phyloP scores from a whole-genome alignment of 1,140 invertebrate genomes.

The Drosophila ambigua region DNA sequence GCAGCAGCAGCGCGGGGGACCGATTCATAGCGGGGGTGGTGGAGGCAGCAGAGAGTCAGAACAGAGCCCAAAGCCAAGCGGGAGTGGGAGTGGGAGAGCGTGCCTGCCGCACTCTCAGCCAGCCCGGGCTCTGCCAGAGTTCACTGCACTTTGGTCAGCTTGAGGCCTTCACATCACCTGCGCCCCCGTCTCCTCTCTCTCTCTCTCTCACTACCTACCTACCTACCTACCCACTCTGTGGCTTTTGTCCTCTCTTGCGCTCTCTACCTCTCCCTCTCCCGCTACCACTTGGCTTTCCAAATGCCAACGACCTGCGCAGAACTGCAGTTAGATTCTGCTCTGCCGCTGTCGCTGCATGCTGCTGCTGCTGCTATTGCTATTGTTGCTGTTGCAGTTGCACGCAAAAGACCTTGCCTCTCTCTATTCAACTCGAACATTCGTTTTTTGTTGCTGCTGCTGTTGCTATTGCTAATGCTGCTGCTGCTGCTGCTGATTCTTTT shows the following conservation, averaged over 20 bases:
- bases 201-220: background rate
- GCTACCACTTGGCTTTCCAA: conserved; percentile 28
- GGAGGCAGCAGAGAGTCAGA: background rate
- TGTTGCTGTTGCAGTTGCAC: conserved; percentile 64
- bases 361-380: conserved; percentile 13
- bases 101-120: conserved; percentile 1
- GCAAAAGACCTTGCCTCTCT: conserved; percentile 78
- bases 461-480: background rate
- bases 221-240: too few relatives aligned
- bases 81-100: background rate
- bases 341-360: too few relatives aligned
- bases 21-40: background rate
- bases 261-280: conserved; percentile 9
- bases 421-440: conserved; percentile 10
- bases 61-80: background rate
- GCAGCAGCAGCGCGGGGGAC: conserved; percentile 29
- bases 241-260: conserved; percentile 5
- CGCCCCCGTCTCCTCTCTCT: background rate
- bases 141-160: conserved; percentile 70
- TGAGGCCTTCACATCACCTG: conserved; percentile 60
- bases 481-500: conserved; percentile 23
- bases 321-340: conserved; percentile 73
- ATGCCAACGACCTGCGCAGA: conserved; percentile 79
- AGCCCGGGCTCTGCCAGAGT: conserved; percentile 54
- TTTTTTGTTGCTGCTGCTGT: background rate